phyloP scores from a whole-genome alignment of 2,113 vertebrate species.

The Rhegmatorhina hoffmannsi region DNA sequence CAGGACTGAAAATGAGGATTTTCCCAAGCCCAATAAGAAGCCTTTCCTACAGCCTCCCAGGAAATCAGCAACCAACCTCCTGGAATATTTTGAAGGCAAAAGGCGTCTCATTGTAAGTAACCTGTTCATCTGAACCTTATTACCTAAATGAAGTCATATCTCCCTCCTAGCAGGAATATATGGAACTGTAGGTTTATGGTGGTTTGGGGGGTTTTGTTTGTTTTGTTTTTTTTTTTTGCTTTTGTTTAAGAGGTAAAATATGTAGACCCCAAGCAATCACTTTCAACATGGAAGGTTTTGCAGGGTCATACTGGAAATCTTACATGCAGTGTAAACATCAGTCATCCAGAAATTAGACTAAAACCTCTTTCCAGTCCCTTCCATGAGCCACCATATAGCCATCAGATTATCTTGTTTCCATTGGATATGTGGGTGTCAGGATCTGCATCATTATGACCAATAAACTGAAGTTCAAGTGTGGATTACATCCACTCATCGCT shows the following conservation, averaged over 20 bases:
- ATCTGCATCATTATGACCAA: neutral
- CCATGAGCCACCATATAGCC: neutral
- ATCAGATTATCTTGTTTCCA: neutral
- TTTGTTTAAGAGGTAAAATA: neutral
- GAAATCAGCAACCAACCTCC: conserved; percentile 79
- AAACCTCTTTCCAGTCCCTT: neutral
- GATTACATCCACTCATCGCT: conserved; percentile 8
- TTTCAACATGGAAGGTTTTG: neutral
- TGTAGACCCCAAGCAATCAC: neutral
- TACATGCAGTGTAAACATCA: neutral
- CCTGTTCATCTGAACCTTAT: neutral
- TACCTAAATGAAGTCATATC: neutral
- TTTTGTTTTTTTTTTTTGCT: neutral
- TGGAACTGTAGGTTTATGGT: neutral
- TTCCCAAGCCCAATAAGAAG: conserved; percentile 80
- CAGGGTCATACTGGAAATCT: neutral
- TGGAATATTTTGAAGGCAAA: conserved; percentile 93
- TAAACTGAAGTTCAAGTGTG: neutral
- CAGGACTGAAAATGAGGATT: conserved; percentile 82
- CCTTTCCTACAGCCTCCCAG: conserved; percentile 70
- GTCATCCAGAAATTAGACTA: neutral
- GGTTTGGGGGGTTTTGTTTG: too few relatives aligned
- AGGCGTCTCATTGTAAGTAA: conserved; percentile 92
- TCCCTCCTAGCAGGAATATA: neutral
- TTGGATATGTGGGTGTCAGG: neutral